Evolutionary conservation across 2,113 vertebrate species (phyloP), one percentile per base, ranked within the genome.

Genomic region (Hyaena hyaena): DNA sequence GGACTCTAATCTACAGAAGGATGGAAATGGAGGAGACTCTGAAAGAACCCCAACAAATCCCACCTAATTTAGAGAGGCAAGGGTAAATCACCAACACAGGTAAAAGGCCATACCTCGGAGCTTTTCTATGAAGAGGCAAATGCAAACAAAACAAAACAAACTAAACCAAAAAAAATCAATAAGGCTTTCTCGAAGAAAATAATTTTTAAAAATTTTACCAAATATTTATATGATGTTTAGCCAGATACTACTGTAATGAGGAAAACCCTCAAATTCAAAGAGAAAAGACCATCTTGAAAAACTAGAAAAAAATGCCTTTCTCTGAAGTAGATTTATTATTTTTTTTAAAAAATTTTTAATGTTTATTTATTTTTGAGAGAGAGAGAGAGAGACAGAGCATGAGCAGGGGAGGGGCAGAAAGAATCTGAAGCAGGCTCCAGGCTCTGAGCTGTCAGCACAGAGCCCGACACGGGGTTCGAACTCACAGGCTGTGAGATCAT

Each of bases 171-270:
- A 45, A 90, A 33, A 55, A 55, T 17, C 10, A 43, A 43, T 21
- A 39, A n/a, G 12, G 48, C 14, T 93, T 80, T 9, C n/a, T 73
- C 63, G 68, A 96, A 84, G 73, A 35, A 90, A 88, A 88, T 16
- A 45, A 26, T 11, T 71, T 86, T 94, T n/a, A 7, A 31, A 68
- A 43, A 53, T 68, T 69, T 90, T 87, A 55, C 15, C 68, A 82
- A 85, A 95, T 31, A 89, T n/a, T 89, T 89, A 83, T 24, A 66
- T 61, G 39, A 58, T 68, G n/a, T 73, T 53, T 92, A 93, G 45
- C 24, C 73, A 93, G 65, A 73, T 26, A 58, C 39, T 86, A 15
- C 48, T 68, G 31, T 88, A 83, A 50, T 8, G 17, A 88, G 66
- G 66, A 91, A 92, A 68, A 91, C 33, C 66, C 26, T 91, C 17